These are phyloP conservation scores for Calephelis perditalis DNA, from an alignment of 2,888 invertebrate genomes.

Conservation along the genomic window DNA sequence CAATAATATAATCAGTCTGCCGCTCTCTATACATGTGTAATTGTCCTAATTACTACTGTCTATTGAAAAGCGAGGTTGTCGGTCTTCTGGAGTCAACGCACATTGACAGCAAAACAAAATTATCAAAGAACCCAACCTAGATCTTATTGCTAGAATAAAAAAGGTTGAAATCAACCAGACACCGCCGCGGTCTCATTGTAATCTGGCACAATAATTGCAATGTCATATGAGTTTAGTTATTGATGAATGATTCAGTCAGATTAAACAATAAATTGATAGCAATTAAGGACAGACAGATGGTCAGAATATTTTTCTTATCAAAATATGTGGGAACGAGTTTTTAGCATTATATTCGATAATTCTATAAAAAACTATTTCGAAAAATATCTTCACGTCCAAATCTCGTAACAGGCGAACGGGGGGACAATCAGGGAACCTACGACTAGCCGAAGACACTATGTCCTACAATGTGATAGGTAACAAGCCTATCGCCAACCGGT, in stretches of 20 bases:
- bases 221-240: slow-evolving; percentile 7
- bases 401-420: too few relatives aligned
- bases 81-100: slow-evolving; percentile 1
- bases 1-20: not conserved
- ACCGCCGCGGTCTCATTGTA: slow-evolving; percentile 2
- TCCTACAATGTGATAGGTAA: too few relatives aligned
- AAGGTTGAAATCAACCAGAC: not conserved
- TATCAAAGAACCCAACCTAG: not conserved
- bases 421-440: too few relatives aligned
- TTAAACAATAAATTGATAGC: slow-evolving; percentile 3
- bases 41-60: slow-evolving; percentile 6
- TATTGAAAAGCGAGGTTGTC: slow-evolving; percentile 10
- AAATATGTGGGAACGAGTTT: too few relatives aligned
- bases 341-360: too few relatives aligned
- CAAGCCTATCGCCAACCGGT: too few relatives aligned
- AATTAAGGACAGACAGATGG: slow-evolving; percentile 2
- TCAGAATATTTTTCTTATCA: too few relatives aligned
- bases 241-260: not conserved
- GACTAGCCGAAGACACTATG: too few relatives aligned
- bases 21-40: slow-evolving; percentile 5
- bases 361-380: too few relatives aligned
- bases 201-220: slow-evolving; percentile 12
- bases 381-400: too few relatives aligned
- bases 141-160: not conserved
- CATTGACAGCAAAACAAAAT: not conserved